phyloP scores from a whole-genome alignment of 2,113 vertebrate species.

The Chaetura pelagica region DNA sequence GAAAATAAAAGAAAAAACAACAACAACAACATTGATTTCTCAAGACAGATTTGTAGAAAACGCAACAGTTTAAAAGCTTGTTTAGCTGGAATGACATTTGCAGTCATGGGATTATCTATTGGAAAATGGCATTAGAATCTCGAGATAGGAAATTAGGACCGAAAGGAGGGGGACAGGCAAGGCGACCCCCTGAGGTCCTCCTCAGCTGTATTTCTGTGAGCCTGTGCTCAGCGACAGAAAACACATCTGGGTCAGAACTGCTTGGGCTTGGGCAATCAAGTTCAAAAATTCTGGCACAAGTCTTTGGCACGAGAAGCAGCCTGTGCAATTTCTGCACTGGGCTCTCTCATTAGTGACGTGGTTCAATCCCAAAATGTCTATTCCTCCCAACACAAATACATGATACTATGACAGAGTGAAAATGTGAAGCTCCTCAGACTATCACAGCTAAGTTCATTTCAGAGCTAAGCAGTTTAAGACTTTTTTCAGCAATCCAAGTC shows the following conservation, averaged over 20 bases:
- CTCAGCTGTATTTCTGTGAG: background rate
- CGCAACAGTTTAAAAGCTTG: slow-evolving; percentile 27
- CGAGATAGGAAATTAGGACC: background rate
- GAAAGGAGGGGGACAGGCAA: background rate
- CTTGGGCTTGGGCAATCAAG: background rate
- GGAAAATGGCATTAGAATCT: background rate
- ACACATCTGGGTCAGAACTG: background rate
- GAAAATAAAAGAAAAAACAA: background rate
- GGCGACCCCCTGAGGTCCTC: slow-evolving; percentile 13
- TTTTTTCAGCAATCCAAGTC: slow-evolving; percentile 31
- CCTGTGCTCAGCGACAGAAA: background rate
- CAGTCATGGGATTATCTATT: background rate
- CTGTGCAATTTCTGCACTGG: background rate
- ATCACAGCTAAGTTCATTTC: slow-evolving; percentile 42
- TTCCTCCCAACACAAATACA: background rate
- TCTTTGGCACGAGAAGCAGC: background rate
- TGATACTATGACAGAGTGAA: background rate
- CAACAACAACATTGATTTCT: background rate
- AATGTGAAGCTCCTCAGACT: background rate
- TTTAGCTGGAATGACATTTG: slow-evolving; percentile 31
- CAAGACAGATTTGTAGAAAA: background rate
- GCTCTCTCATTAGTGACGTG: background rate
- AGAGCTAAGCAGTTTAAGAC: slow-evolving; percentile 40
- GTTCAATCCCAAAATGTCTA: slow-evolving; percentile 37
- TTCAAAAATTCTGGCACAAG: background rate